Base-by-base conservation (phyloP, 1,140 invertebrate species). In the Calycopis cecrops region DNA sequence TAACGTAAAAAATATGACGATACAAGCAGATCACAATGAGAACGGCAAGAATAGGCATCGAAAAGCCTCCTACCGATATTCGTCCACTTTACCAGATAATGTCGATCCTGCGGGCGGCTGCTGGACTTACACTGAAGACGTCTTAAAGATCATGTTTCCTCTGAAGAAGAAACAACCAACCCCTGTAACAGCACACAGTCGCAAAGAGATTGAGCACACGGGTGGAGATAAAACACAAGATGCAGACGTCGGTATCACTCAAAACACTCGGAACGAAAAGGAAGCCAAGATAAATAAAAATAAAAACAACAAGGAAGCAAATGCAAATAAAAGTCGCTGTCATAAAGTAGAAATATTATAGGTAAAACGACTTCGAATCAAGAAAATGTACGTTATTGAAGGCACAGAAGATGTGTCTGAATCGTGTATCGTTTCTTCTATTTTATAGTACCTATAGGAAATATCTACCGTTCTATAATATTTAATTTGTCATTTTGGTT, bases 91-190 rank as follows among this genome's bases (percentile, higher is more conserved):
- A 34, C 65, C 65, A 0, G 47, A n/a, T 1, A 44, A 34, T 11
- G 67, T 79, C 0, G 64, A 73, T 35, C 60, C 63, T 1, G 63
- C 40, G 18, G 80, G 80, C n/a, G n/a, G n/a, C 0, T 76, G 52
- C 10, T 84, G 78, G 78, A 69, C 60, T 0, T 81, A 68, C 40
- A 61, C 69, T 0, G 44, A 69, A 4, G 65, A 57, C 4, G 35
- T 79, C 0, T 21, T 84, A n/a, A 72, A 62, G 11, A 67, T 84
- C 6, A 53, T 56, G 2, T 81, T 84, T 55, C 73, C 75, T 4
- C 11, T 48, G 10, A 37, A 35, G 40, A 12, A 28, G 4, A 42
- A 28, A 42, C 10, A 28, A n/a, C n/a, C n/a, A n/a, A 58, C 48
- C 9, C 9, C 4, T 8, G 48, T 44, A 4, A 49, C 53, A 0